A percentile compares a stretch with the other conserved stretches of the same genome.
Conservation (phyloP, 2,888 invertebrate genomes). For the Osmoderma eremita region DNA sequence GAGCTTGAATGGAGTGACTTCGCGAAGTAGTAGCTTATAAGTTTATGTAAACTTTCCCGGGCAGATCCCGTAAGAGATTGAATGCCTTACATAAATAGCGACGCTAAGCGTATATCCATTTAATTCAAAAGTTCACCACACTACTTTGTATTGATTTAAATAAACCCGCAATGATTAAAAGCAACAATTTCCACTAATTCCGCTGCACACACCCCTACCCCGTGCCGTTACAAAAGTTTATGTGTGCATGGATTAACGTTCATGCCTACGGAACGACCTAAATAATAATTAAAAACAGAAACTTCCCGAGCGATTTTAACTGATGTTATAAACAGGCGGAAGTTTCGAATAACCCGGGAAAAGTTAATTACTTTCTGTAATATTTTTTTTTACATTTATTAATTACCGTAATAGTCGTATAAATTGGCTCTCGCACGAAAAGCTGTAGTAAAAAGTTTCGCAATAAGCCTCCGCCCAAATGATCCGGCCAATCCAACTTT, state of each 20-base stretch:
- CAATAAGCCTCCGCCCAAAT: neutral
- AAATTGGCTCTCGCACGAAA: too few species aligned
- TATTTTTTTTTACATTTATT: too few species aligned
- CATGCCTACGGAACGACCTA: neutral
- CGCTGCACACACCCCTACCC: too few species aligned
- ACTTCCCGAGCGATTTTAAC: conserved; percentile 8
- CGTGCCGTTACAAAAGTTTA: conserved; percentile 12
- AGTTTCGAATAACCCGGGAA: too few species aligned
- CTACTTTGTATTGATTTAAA: conserved; percentile 37
- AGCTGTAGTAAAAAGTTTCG: too few species aligned
- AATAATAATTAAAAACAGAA: conserved; percentile 13
- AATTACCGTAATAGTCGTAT: too few species aligned
- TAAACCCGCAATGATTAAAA: conserved; percentile 32
- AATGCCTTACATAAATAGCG: conserved; percentile 26
- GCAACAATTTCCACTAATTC: conserved; percentile 27
- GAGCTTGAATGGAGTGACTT: conserved; percentile 29
- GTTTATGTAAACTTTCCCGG: conserved; percentile 28
- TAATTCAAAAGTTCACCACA: conserved; percentile 30
- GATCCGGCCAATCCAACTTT: neutral
- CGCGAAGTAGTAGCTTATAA: conserved; percentile 34
- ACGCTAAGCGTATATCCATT: conserved; percentile 29
- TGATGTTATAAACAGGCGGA: neutral
- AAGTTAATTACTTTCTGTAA: too few species aligned
- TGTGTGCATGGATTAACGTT: conserved; percentile 9
- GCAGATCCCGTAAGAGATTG: conserved; percentile 30